phyloP scores from a whole-genome alignment of 2,113 vertebrate species.

The Balaeniceps rex region DNA sequence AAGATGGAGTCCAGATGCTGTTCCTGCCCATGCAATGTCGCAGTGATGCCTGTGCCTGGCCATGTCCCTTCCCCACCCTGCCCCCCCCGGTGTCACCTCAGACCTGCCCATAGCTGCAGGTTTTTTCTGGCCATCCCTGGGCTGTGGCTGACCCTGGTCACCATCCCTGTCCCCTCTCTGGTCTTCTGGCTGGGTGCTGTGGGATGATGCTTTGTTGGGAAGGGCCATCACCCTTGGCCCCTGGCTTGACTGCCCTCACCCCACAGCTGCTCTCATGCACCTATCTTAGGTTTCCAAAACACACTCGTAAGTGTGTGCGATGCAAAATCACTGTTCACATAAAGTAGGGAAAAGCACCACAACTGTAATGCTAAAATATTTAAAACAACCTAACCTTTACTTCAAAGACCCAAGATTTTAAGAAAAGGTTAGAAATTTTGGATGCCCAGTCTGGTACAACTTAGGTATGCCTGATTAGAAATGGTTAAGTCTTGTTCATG shows the following conservation, averaged over 20 bases:
- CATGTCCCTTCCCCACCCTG: background rate
- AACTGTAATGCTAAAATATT: background rate
- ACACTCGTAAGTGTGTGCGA: background rate
- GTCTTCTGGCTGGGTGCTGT: background rate
- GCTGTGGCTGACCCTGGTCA: background rate
- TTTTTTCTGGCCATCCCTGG: background rate
- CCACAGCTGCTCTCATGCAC: rapidly evolving
- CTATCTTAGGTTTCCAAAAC: background rate
- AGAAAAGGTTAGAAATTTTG: background rate
- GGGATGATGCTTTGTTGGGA: background rate
- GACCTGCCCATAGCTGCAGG: background rate
- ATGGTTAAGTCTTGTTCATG: background rate
- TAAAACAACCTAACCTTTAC: background rate
- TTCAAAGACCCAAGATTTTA: background rate
- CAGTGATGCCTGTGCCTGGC: background rate
- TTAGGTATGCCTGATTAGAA: background rate
- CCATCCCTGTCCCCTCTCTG: background rate
- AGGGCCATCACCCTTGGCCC: too few species aligned
- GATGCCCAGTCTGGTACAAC: background rate
- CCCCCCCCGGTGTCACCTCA: rapidly evolving
- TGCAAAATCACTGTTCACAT: background rate
- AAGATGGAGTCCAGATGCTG: background rate
- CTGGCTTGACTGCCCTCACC: background rate
- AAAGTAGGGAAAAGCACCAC: background rate
- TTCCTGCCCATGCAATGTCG: rapidly evolving